A percentile compares a stretch with the other conserved stretches of the same genome.
Conservation (phyloP, 2,797 vertebrate genomes). For the Melanotaenia nigrans region DNA sequence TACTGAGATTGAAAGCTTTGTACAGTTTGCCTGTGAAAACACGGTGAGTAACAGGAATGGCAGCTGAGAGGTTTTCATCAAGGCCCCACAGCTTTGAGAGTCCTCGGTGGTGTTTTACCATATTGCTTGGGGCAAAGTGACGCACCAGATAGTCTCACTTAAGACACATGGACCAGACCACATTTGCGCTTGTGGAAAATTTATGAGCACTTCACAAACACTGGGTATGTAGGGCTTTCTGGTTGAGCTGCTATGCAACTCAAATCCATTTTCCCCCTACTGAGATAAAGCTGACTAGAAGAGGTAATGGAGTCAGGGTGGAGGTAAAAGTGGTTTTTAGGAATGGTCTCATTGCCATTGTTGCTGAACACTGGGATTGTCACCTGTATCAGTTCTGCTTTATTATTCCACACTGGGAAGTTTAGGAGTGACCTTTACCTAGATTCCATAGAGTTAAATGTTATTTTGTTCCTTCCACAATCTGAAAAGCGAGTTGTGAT, state of each 20-base stretch:
- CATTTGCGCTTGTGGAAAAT: conserved; percentile 56
- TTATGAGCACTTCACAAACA: conserved; percentile 51
- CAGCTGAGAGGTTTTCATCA: conserved; percentile 64
- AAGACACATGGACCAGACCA: conserved; percentile 18
- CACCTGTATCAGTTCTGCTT: neutral
- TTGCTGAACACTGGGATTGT: neutral
- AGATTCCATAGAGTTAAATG: too few species aligned
- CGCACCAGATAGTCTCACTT: conserved; percentile 58
- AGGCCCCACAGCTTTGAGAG: conserved; percentile 52
- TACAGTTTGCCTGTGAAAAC: conserved; percentile 46
- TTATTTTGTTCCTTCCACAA: too few species aligned
- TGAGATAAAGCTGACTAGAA: conserved; percentile 15
- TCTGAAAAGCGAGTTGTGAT: too few species aligned
- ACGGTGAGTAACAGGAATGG: conserved; percentile 60
- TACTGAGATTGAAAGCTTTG: conserved; percentile 25
- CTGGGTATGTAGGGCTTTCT: conserved; percentile 35
- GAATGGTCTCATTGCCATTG: conserved; percentile 9
- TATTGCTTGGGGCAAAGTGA: conserved; percentile 60
- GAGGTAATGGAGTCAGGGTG: conserved; percentile 3
- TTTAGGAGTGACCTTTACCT: neutral
- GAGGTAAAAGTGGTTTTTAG: conserved; percentile 18
- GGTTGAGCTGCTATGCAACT: conserved; percentile 33
- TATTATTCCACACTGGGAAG: neutral
- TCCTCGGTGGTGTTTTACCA: conserved; percentile 49
- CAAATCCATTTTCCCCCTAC: conserved; percentile 19